phyloP scores from a whole-genome alignment of 2,888 invertebrate genomes.

The Aradus depressus region DNA sequence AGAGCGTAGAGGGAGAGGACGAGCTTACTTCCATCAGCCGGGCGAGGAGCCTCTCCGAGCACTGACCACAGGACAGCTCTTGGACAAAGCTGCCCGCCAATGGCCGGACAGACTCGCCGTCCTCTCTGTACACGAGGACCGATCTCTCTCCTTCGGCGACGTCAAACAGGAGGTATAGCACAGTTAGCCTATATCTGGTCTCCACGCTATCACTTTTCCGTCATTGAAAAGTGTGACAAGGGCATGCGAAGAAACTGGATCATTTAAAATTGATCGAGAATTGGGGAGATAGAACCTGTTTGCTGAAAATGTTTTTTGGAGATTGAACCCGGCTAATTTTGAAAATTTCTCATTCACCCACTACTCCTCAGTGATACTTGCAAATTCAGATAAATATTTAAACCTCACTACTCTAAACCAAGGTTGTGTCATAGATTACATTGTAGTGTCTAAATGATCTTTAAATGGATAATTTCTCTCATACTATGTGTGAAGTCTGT shows the following conservation, averaged over 20 bases:
- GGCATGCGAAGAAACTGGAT: background rate
- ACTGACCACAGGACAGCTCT: conserved; percentile 46
- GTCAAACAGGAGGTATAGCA: conserved; percentile 21
- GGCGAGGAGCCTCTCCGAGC: conserved; percentile 32
- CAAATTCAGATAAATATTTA: too few species aligned
- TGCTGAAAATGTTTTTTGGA: too few species aligned
- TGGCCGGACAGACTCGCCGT: conserved; percentile 48
- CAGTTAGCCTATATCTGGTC: background rate
- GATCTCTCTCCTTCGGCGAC: conserved; percentile 23
- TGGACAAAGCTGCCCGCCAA: conserved; percentile 42
- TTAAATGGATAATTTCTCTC: too few species aligned
- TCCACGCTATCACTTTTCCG: background rate
- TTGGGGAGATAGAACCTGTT: too few species aligned
- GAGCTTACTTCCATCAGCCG: conserved; percentile 32
- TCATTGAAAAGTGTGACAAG: background rate
- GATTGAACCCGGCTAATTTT: too few species aligned
- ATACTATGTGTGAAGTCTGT: too few species aligned
- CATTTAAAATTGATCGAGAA: too few species aligned
- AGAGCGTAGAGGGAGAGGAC: background rate
- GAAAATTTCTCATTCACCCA: too few species aligned
- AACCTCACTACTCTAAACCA: too few species aligned
- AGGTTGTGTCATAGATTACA: too few species aligned
- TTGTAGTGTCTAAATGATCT: too few species aligned
- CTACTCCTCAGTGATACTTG: too few species aligned
- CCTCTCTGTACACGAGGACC: conserved; percentile 33